These are phyloP conservation scores for Lepidochrysops patricia DNA, from an alignment of 2,888 invertebrate species.

Conservation along the genomic window DNA sequence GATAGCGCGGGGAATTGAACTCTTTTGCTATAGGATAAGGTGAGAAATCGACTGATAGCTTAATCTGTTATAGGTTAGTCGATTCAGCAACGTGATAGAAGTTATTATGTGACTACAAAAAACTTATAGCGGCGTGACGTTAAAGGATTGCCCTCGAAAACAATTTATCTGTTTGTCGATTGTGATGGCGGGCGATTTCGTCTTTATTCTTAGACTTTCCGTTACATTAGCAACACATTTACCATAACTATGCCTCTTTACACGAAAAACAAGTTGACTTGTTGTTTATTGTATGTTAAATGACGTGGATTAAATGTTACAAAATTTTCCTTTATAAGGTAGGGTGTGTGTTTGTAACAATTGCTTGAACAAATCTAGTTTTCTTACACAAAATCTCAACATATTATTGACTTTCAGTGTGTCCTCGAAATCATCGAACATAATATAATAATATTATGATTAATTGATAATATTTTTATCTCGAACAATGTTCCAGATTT, in stretches of 20 bases:
- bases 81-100: constrained; percentile 30
- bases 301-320: too few relatives aligned
- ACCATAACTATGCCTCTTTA: background rate
- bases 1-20: background rate
- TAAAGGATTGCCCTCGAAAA: constrained; percentile 47
- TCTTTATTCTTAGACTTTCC: constrained; percentile 41
- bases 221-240: constrained; percentile 12
- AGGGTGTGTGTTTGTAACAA: too few relatives aligned
- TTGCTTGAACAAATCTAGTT: too few relatives aligned
- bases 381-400: too few relatives aligned
- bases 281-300: background rate
- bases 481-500: too few relatives aligned
- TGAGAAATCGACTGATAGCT: background rate
- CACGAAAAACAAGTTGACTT: background rate
- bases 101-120: constrained; percentile 23
- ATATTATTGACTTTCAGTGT: too few relatives aligned
- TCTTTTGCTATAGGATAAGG: background rate
- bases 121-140: constrained; percentile 35
- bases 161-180: constrained; percentile 61
- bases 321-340: too few relatives aligned
- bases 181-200: constrained; percentile 48
- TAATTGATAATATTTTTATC: too few relatives aligned
- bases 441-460: too few relatives aligned
- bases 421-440: too few relatives aligned
- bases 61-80: constrained; percentile 12